These are phyloP conservation scores for Cephus cinctus DNA, from an alignment of 1,140 invertebrate species.

Conservation along the genomic window DNA sequence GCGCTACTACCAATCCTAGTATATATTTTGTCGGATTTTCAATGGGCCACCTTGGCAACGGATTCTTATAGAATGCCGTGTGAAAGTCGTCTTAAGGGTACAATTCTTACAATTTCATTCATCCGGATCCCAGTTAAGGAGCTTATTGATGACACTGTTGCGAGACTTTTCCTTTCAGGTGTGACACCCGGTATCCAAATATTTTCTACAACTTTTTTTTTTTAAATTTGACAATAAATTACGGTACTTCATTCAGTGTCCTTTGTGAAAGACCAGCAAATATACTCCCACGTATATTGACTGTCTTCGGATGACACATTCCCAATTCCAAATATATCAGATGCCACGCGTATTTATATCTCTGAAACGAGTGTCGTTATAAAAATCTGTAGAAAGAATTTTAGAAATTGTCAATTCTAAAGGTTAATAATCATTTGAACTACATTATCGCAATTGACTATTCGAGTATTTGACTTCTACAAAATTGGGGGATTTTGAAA, in stretches of 20 bases:
- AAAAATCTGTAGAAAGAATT: too few species aligned
- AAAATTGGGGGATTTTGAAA: conserved; percentile 5
- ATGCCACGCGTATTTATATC: too few species aligned
- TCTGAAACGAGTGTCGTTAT: background rate
- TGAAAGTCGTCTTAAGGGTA: conserved; percentile 17
- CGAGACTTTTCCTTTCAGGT: conserved; percentile 13
- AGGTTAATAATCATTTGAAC: too few species aligned
- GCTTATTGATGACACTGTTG: conserved; percentile 21
- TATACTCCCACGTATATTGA: too few species aligned
- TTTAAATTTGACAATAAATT: too few species aligned
- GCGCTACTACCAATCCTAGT: too few species aligned
- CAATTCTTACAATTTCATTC: conserved; percentile 24
- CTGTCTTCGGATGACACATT: too few species aligned
- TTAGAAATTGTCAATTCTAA: too few species aligned
- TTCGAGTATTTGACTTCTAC: background rate
- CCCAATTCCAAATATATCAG: too few species aligned
- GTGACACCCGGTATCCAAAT: conserved; percentile 37
- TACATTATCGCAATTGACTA: conserved; percentile 1
- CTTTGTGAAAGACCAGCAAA: too few species aligned
- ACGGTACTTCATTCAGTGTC: too few species aligned
- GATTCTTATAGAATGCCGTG: conserved; percentile 13
- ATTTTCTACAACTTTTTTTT: conserved; percentile 22
- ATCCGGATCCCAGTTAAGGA: conserved; percentile 15
- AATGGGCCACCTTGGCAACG: background rate
- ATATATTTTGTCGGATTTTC: background rate